phyloP scores from a whole-genome alignment of 2,888 invertebrate species.

The Pardosa pseudoannulata region DNA sequence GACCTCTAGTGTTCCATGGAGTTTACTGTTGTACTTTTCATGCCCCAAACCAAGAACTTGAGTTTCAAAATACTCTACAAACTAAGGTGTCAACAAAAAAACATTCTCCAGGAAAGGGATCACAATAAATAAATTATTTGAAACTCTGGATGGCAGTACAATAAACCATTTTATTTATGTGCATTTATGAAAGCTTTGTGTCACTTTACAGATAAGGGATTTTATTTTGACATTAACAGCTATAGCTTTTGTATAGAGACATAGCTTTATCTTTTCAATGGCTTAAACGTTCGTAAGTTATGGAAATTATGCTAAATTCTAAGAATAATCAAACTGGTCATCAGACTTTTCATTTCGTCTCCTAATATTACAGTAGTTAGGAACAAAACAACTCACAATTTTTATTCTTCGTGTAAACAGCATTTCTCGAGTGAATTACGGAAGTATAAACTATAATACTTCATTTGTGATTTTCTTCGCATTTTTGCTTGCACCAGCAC shows the following conservation, averaged over 20 bases:
- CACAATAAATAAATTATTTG: neutral
- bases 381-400: too few species aligned
- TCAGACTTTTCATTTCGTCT: too few species aligned
- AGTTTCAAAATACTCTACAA: neutral
- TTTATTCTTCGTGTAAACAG: too few species aligned
- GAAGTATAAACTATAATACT: too few species aligned
- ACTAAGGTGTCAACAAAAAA: neutral
- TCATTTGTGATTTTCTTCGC: too few species aligned
- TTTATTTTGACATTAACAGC: slow-evolving; percentile 5
- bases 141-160: slow-evolving; percentile 33
- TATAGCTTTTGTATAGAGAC: neutral
- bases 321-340: too few species aligned
- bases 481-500: too few species aligned
- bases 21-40: slow-evolving; percentile 27
- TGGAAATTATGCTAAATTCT: neutral
- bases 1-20: slow-evolving; percentile 22
- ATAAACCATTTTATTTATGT: slow-evolving; percentile 35
- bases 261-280: neutral
- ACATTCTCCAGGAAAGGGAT: neutral
- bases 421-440: too few species aligned
- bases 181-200: slow-evolving; percentile 41
- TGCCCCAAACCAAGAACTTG: slow-evolving; percentile 26
- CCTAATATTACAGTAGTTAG: too few species aligned
- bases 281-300: neutral
- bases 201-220: neutral